These are phyloP conservation scores for Saccopteryx leptura DNA, from an alignment of 2,113 vertebrate genomes.

Conservation along the genomic window DNA sequence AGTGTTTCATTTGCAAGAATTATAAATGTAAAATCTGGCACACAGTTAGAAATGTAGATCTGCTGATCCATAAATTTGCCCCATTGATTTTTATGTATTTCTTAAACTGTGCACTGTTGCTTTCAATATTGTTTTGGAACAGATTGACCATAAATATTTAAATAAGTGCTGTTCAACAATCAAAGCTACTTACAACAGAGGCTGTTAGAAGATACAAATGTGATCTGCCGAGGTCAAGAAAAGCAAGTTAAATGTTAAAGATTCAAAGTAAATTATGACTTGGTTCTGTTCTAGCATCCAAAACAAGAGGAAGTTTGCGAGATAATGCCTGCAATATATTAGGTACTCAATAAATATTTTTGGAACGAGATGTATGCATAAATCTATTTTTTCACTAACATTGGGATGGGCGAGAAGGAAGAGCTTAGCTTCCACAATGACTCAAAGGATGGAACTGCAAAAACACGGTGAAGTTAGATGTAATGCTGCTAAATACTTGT, in stretches of 20 bases:
- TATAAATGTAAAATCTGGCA: constrained; percentile 84
- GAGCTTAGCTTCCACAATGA: constrained; percentile 6
- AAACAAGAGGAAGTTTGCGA: constrained; percentile 7
- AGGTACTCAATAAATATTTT: neutral
- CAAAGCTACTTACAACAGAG: constrained; percentile 66
- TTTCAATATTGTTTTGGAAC: constrained; percentile 73
- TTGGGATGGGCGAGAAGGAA: neutral
- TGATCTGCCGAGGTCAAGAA: constrained; percentile 51
- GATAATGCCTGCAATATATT: neutral
- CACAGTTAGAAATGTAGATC: constrained; percentile 81
- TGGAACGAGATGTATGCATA: neutral
- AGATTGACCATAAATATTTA: constrained; percentile 84
- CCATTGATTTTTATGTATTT: constrained; percentile 79
- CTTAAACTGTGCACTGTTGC: constrained; percentile 80
- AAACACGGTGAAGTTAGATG: neutral
- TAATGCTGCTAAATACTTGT: neutral
- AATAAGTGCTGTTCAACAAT: constrained; percentile 77
- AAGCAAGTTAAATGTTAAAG: constrained; percentile 10
- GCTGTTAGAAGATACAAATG: constrained; percentile 60
- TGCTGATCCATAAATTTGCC: constrained; percentile 73
- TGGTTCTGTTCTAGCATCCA: neutral
- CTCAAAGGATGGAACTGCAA: neutral
- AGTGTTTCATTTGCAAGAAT: constrained; percentile 84
- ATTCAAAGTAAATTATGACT: neutral
- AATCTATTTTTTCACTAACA: neutral